Evolutionary conservation across 1,140 invertebrate species (phyloP).

Genomic region (Prorops nasuta): DNA sequence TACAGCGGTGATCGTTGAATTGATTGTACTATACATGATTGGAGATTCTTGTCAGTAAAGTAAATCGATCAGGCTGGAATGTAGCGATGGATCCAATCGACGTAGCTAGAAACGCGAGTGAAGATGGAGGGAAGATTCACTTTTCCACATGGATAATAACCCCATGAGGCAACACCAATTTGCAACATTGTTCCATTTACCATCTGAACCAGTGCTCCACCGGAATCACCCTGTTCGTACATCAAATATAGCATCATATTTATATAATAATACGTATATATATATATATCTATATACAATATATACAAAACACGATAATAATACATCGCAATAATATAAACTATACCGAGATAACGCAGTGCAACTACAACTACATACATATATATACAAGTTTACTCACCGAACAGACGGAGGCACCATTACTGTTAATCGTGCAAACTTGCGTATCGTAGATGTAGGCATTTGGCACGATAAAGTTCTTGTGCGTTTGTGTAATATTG

Average conservation of each 20-base stretch:
- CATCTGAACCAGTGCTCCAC: slow-evolving; percentile 55
- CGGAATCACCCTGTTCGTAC: slow-evolving; percentile 68
- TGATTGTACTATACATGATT: too few relatives aligned
- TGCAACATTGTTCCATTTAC: slow-evolving; percentile 27
- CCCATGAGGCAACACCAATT: slow-evolving; percentile 71
- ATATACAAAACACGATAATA: too few relatives aligned
- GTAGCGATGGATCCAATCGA: slow-evolving; percentile 45
- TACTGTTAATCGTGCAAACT: slow-evolving; percentile 8
- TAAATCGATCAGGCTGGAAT: too few relatives aligned
- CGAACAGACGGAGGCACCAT: not conserved
- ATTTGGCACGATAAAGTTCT: slow-evolving; percentile 40
- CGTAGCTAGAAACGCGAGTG: slow-evolving; percentile 61
- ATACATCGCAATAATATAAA: too few relatives aligned
- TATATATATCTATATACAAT: too few relatives aligned
- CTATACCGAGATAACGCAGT: too few relatives aligned
- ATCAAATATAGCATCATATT: too few relatives aligned
- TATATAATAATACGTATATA: too few relatives aligned
- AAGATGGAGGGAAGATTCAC: slow-evolving; percentile 65
- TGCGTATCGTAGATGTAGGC: slow-evolving; percentile 11
- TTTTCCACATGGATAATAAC: slow-evolving; percentile 64
- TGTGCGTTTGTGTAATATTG: slow-evolving; percentile 30
- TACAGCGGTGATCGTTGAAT: too few relatives aligned
- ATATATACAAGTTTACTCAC: too few relatives aligned
- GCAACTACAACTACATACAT: too few relatives aligned
- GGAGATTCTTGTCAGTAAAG: too few relatives aligned